Conservation (phyloP, 1,140 invertebrate species). For the Lepidurus arcticus region DNA sequence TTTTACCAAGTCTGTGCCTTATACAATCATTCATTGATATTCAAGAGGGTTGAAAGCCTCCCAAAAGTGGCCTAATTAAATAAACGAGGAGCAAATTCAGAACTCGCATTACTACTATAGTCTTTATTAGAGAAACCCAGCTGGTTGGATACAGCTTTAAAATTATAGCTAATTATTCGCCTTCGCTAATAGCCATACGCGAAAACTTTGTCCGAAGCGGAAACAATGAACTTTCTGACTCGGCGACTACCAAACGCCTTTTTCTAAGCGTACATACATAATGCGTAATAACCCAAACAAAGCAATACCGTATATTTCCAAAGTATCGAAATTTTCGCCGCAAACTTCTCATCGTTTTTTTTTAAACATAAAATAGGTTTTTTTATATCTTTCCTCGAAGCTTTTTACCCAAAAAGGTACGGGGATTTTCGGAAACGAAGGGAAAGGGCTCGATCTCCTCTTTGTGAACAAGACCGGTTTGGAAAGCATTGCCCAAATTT, state of each 20-base stretch:
- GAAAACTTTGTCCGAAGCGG: neutral
- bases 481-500: neutral
- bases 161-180: too few relatives aligned
- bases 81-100: neutral
- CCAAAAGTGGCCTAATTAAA: constrained; percentile 19
- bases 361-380: neutral
- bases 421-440: neutral
- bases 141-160: neutral
- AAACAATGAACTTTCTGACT: neutral
- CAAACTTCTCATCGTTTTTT: neutral
- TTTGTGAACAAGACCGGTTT: constrained; percentile 3
- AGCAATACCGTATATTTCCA: neutral
- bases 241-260: neutral
- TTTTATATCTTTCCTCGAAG: too few relatives aligned
- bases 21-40: constrained; percentile 19
- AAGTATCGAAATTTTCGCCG: neutral
- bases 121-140: neutral
- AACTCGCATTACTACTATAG: neutral
- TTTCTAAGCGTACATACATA: constrained; percentile 7
- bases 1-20: constrained; percentile 21
- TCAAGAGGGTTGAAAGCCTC: constrained; percentile 13
- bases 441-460: neutral
- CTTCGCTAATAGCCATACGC: too few relatives aligned
- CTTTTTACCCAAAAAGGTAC: too few relatives aligned
- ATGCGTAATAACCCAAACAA: neutral